Percentiles rank a stretch among this genome's conserved stretches.
phyloP scores from a whole-genome alignment of 2,113 vertebrate species.

The Leucopsar rothschildi region DNA sequence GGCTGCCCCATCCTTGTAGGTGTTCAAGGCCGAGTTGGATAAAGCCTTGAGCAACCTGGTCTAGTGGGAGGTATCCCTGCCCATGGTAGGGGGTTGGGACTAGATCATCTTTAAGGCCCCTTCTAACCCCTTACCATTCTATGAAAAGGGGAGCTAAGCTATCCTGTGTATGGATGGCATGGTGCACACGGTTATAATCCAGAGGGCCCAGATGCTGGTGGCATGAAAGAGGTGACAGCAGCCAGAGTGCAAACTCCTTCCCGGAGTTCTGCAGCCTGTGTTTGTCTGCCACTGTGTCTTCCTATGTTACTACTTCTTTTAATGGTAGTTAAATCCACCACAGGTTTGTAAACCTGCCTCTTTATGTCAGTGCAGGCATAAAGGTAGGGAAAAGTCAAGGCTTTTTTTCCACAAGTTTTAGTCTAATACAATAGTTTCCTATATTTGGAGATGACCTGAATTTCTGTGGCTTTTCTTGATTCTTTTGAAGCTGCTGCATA shows the following conservation, averaged over 20 bases:
- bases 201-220: background rate
- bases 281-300: background rate
- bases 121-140: background rate
- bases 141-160: background rate
- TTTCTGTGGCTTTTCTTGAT: background rate
- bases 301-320: background rate
- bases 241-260: background rate
- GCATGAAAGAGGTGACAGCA: background rate
- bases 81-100: background rate
- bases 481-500: background rate
- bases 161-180: accelerated
- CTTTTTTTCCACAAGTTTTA: background rate
- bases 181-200: background rate
- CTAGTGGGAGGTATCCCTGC: background rate
- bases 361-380: background rate
- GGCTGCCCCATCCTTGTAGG: background rate
- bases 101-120: background rate
- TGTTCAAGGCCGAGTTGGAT: too few species aligned
- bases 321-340: background rate
- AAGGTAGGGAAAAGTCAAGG: background rate
- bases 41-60: background rate
- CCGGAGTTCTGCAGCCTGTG: background rate
- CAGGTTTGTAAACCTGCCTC: background rate
- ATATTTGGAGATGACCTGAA: background rate
- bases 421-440: background rate